These are phyloP conservation scores for Dicycla oo DNA, from an alignment of 2,888 invertebrate genomes.

Conservation along the genomic window DNA sequence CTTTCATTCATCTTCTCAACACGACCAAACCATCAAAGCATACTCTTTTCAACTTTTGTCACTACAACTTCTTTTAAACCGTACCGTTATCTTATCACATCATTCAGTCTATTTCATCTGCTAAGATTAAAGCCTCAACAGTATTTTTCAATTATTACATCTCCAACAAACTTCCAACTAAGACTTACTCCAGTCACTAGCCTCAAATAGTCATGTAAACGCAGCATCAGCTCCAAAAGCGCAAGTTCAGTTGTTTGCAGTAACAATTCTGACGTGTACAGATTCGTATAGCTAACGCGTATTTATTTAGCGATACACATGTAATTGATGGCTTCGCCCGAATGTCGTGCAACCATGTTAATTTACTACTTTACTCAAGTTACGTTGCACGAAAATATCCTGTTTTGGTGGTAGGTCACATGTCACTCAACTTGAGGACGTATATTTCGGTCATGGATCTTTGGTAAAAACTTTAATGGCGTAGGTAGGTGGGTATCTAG, in stretches of 20 bases:
- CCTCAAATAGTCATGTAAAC: constrained; percentile 62
- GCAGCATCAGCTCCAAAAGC: constrained; percentile 77
- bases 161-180: not conserved
- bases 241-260: constrained; percentile 80
- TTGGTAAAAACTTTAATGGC: not conserved
- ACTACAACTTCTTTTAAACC: too few species aligned
- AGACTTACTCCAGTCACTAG: constrained; percentile 21
- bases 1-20: too few species aligned
- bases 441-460: constrained; percentile 28
- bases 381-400: constrained; percentile 48
- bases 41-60: too few species aligned
- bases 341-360: constrained; percentile 73
- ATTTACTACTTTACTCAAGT: constrained; percentile 55
- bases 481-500: not conserved
- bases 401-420: constrained; percentile 37
- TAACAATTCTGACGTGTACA: constrained; percentile 79
- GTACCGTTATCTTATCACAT: too few species aligned
- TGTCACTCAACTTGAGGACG: constrained; percentile 47
- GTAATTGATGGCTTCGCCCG: constrained; percentile 80
- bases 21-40: too few species aligned
- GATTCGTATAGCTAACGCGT: constrained; percentile 81
- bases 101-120: not conserved
- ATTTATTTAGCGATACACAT: constrained; percentile 86
- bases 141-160: not conserved
- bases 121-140: not conserved